These are phyloP conservation scores for Aphrocallistes beatrix DNA, from an alignment of 37 sponge, comb jelly and placozoan genomes.

Conservation along the genomic window DNA sequence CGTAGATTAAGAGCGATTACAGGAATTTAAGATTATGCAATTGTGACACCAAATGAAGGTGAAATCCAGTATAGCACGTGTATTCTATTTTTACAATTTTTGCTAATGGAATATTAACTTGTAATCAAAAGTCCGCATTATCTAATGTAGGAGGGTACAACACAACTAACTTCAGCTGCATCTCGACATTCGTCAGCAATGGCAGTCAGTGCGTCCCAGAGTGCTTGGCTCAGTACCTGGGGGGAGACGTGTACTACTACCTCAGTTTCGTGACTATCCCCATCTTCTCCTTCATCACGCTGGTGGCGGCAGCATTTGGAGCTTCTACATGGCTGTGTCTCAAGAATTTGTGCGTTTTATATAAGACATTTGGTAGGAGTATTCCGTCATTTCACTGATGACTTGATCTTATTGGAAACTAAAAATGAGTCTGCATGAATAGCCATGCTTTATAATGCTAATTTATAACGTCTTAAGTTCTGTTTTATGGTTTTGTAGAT, in stretches of 20 bases:
- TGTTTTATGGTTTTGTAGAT: background rate
- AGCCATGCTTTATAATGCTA: background rate
- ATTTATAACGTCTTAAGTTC: background rate
- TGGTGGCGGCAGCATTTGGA: background rate
- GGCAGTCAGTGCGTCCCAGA: slow-evolving; percentile 6
- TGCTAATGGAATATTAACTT: no score
- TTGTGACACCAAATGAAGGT: no score
- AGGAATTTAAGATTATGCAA: no score
- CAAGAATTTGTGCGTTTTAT: background rate
- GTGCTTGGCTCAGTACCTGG: background rate
- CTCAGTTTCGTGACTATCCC: background rate
- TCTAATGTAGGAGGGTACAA: background rate
- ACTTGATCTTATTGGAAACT: no score
- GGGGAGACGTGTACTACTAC: background rate
- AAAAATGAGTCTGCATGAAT: no score
- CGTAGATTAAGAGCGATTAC: no score
- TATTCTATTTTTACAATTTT: no score
- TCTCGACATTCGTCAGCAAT: background rate
- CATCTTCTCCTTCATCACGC: background rate
- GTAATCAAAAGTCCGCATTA: no score
- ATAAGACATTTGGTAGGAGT: no score
- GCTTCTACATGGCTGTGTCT: background rate
- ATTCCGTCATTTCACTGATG: no score
- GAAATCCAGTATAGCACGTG: no score
- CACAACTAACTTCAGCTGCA: background rate